A percentile compares a stretch with the other conserved stretches of the same genome.
phyloP scores from a whole-genome alignment of 2,797 vertebrate species.

The Sebastes wilsoni region DNA sequence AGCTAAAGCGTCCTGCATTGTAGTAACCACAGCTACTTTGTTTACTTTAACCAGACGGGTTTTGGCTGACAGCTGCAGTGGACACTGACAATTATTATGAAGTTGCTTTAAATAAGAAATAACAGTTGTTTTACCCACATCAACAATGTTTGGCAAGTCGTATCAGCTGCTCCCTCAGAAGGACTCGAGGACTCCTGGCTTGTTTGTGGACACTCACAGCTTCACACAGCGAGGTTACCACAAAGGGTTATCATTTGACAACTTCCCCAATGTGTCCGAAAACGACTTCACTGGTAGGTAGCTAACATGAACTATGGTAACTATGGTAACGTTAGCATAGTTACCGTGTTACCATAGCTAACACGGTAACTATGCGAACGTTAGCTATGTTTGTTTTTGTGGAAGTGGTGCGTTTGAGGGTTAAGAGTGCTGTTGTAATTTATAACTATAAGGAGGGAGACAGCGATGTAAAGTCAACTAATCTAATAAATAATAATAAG shows the following conservation, averaged over 20 bases:
- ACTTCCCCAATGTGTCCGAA: constrained; percentile 76
- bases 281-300: constrained; percentile 74
- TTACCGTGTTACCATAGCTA: too few relatives aligned
- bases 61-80: not conserved
- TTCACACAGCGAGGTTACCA: constrained; percentile 50
- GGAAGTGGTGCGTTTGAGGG: not conserved
- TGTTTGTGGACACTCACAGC: constrained; percentile 72
- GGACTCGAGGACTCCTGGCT: constrained; percentile 79
- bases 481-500: not conserved
- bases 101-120: not conserved
- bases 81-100: not conserved
- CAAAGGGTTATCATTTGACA: constrained; percentile 81
- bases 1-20: not conserved
- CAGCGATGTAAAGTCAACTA: not conserved
- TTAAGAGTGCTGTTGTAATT: not conserved
- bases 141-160: constrained; percentile 77
- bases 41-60: not conserved
- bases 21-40: not conserved
- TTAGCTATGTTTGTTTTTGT: too few relatives aligned
- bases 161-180: constrained; percentile 83
- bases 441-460: not conserved
- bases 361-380: too few relatives aligned
- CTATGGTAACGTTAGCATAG: not conserved
- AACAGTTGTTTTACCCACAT: not conserved
- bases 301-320: not conserved